A percentile compares a stretch with the other conserved stretches of the same genome.
These are phyloP conservation scores for Chironomus striatipennis DNA, from an alignment of 1,140 invertebrate species.

Conservation along the genomic window DNA sequence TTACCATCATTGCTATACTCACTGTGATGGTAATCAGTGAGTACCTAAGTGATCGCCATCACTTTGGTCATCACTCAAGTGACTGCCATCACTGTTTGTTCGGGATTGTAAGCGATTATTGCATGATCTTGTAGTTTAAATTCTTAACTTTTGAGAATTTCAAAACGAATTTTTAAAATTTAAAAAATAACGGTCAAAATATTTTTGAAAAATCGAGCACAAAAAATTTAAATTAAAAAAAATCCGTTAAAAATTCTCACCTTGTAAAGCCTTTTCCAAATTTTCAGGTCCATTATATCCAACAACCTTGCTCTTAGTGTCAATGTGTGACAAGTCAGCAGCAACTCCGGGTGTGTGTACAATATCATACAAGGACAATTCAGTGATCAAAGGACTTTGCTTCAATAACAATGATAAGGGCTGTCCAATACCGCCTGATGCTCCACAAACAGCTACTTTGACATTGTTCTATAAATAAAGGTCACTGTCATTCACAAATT, in stretches of 20 bases:
- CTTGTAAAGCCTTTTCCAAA: constrained; percentile 52
- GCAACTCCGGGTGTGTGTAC: constrained; percentile 95
- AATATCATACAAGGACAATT: constrained; percentile 89
- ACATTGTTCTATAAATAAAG: constrained; percentile 48
- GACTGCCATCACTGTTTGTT: too few relatives aligned
- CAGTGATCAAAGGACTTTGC: constrained; percentile 70
- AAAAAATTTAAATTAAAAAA: too few relatives aligned
- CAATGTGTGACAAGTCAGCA: constrained; percentile 95
- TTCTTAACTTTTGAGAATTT: too few relatives aligned
- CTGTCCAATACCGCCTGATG: constrained; percentile 96
- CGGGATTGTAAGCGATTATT: too few relatives aligned
- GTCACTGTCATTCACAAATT: neutral
- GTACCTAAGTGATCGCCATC: too few relatives aligned
- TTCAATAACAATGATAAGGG: constrained; percentile 94
- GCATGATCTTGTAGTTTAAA: too few relatives aligned
- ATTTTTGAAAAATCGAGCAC: too few relatives aligned
- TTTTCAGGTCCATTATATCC: constrained; percentile 69
- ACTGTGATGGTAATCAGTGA: too few relatives aligned
- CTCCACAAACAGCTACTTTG: constrained; percentile 94
- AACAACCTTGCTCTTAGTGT: constrained; percentile 74
- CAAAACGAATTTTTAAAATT: too few relatives aligned
- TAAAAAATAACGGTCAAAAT: too few relatives aligned
- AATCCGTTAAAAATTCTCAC: constrained; percentile 34
- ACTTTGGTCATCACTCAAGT: too few relatives aligned
- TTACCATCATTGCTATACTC: too few relatives aligned